A percentile compares a stretch with the other conserved stretches of the same genome.
Evolutionary conservation across 2,113 vertebrate genomes (phyloP).

Genomic region (Brachyhypopomus occidentalis): DNA sequence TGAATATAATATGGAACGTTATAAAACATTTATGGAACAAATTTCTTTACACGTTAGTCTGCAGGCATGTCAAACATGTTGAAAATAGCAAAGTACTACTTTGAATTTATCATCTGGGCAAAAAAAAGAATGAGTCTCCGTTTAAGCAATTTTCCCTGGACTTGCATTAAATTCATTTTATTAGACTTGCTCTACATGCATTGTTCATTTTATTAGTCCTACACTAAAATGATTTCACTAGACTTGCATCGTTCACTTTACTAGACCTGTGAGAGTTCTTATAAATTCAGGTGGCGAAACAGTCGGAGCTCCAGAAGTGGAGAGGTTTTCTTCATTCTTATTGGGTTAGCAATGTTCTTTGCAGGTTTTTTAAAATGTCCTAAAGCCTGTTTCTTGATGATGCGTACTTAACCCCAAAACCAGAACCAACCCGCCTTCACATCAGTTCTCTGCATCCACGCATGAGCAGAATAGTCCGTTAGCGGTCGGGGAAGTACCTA

Average conservation of each 20-base stretch:
- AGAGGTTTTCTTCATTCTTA: background rate
- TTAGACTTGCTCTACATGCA: too few relatives aligned
- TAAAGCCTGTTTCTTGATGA: constrained; percentile 8
- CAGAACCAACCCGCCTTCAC: background rate
- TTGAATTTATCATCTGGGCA: background rate
- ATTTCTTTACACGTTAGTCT: background rate
- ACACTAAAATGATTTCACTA: too few relatives aligned
- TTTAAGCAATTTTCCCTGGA: background rate
- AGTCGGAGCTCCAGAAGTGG: background rate
- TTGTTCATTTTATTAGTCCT: too few relatives aligned
- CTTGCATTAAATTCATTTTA: background rate
- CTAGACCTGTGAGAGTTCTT: too few relatives aligned
- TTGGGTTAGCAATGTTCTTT: background rate
- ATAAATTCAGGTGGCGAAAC: too few relatives aligned
- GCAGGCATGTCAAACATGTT: too few relatives aligned
- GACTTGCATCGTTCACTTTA: too few relatives aligned
- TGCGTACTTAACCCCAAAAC: background rate
- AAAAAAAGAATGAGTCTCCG: background rate
- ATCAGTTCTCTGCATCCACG: too few relatives aligned
- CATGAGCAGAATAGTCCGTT: too few relatives aligned
- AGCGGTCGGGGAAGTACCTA: too few relatives aligned
- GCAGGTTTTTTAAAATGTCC: background rate
- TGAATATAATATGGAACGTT: background rate
- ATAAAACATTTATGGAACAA: background rate
- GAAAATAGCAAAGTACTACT: background rate